Evolutionary conservation across 2,888 invertebrate species (phyloP), one percentile per base, ranked within the genome.

Genomic region (Dorcus parallelipipedus): DNA sequence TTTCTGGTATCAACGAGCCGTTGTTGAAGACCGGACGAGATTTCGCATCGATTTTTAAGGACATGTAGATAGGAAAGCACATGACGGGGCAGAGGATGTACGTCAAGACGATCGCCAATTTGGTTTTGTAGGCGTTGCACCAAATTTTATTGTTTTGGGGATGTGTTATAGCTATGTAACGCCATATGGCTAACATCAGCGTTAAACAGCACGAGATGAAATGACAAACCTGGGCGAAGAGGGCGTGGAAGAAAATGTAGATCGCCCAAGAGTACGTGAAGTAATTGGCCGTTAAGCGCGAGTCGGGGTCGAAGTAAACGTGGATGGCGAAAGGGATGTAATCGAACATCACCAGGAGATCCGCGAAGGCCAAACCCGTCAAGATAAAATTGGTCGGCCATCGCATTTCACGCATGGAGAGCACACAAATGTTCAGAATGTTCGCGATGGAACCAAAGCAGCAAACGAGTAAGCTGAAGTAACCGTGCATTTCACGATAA

Each of bases 141-240:
- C 92, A 91, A 38, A 87, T 83, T 38, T 87, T 84, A 71, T 91
- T 93, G 68, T 84, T 85, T 65, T 91, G 90, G 0, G 95, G 95
- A 75, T 86, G 86, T 0, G 90, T 92, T 3, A 94, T 88, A 10
- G 91, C 91, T 51, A 95, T 85, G 74, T 93, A 95, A 3, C 97
- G 84, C 93, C 97, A 97, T 8, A 96, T 89, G 0, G 97, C 97
- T 60, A 97, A 78, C 0, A 92, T 91, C 2, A 97, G 91, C 0
- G 97, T 97, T 67, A 97, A 78, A 87, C 93, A 95, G 66, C 95
- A 95, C 1, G 95, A 93, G 63, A 95, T 91, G 1, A 96, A 95
- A 76, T 92, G 92, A 72, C 89, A 87, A 20, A 91, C 88, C 77
- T 95, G 94, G 23, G 91, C 88, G 76, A 95, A 95, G 72, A 93